A percentile compares a stretch with the other conserved stretches of the same genome.
These are phyloP conservation scores for Oenanthe oenanthe DNA, from an alignment of 2,113 vertebrate species.

Conservation along the genomic window DNA sequence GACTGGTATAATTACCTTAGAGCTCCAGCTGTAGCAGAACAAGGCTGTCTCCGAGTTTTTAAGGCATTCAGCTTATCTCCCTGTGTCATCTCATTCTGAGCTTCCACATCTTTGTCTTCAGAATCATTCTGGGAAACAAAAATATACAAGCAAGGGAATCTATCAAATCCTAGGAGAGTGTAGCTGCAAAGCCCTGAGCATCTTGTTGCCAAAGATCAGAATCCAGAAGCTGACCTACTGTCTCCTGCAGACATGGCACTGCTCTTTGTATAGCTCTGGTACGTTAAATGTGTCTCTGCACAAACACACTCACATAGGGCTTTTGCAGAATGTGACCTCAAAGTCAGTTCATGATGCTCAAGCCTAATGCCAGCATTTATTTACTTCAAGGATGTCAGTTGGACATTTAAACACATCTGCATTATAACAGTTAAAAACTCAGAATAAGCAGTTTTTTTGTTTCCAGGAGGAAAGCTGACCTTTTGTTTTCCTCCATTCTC, in stretches of 20 bases:
- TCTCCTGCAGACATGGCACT: neutral
- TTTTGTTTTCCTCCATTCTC: neutral
- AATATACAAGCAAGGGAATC: neutral
- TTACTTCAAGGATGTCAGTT: neutral
- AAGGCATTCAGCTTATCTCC: conserved; percentile 97
- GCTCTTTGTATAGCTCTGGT: no score
- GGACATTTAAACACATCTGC: neutral
- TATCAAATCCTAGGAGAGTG: neutral
- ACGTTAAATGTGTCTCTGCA: neutral
- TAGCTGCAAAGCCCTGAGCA: neutral
- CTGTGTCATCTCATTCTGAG: conserved; percentile 82
- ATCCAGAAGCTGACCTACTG: neutral
- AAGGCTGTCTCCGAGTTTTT: conserved; percentile 85
- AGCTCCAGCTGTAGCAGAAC: conserved; percentile 77
- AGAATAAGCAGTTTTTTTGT: neutral
- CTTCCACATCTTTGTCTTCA: conserved; percentile 73
- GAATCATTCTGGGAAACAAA: conserved; percentile 75
- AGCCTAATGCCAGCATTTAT: neutral
- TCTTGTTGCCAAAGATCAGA: neutral
- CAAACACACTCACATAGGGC: neutral
- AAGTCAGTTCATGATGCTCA: neutral
- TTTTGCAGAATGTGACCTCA: neutral
- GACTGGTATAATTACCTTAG: conserved; percentile 78
- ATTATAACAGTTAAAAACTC: neutral
- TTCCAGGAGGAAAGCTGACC: neutral